Percentiles rank a stretch among this genome's conserved stretches.
phyloP scores from a whole-genome alignment of 2,888 invertebrate species.

The Tipula helvola region DNA sequence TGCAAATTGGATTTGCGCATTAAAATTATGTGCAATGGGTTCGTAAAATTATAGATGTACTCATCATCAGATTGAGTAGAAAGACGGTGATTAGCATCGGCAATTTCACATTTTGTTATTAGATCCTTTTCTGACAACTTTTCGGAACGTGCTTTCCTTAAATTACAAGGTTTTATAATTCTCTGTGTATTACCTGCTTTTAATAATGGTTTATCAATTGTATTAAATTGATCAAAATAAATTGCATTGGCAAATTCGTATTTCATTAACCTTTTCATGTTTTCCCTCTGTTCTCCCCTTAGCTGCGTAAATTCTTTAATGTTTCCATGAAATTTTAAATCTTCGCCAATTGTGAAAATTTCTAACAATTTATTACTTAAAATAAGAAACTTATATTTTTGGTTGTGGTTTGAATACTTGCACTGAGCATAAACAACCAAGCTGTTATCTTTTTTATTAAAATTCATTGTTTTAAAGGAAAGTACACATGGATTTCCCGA shows the following conservation, averaged over 20 bases:
- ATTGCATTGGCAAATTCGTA: not conserved
- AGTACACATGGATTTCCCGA: not conserved
- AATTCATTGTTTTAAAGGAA: not conserved
- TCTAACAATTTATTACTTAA: not conserved
- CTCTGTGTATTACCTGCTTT: not conserved
- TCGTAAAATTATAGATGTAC: not conserved
- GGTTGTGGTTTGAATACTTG: not conserved
- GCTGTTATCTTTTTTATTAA: not conserved
- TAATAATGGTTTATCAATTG: not conserved
- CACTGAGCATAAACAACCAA: not conserved
- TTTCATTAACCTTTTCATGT: not conserved
- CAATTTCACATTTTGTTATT: too few species aligned
- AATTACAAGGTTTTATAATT: not conserved
- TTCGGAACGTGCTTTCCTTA: not conserved
- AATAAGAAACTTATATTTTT: not conserved
- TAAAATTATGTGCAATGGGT: not conserved
- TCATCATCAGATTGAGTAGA: not conserved
- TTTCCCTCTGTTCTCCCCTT: not conserved
- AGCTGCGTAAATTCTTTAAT: not conserved
- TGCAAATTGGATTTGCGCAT: not conserved
- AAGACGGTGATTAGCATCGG: too few species aligned
- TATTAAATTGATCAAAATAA: not conserved
- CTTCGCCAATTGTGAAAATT: not conserved
- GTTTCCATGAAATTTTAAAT: not conserved
- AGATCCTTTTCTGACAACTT: not conserved